Conservation (phyloP, 2,113 vertebrate genomes). For the Elaphurus davidianus region DNA sequence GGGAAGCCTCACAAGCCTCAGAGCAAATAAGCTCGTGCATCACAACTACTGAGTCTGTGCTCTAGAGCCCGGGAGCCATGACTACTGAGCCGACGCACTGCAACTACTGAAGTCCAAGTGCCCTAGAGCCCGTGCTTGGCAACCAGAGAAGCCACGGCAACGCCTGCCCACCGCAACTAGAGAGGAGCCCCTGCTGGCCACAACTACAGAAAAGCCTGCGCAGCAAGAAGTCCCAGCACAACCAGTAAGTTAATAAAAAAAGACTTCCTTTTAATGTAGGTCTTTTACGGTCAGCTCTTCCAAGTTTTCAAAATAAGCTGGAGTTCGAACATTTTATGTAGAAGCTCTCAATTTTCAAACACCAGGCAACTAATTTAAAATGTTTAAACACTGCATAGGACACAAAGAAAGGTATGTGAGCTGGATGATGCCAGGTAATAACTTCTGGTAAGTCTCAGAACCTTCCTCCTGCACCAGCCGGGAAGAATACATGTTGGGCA, state of each 20-base stretch:
- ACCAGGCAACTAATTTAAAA: background rate
- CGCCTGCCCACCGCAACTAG: fast-evolving
- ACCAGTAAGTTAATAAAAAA: background rate
- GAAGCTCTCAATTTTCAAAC: constrained; percentile 15
- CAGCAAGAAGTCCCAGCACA: background rate
- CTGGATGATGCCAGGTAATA: background rate
- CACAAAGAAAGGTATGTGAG: background rate
- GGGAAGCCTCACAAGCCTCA: background rate
- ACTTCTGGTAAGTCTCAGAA: background rate
- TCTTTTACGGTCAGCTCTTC: background rate
- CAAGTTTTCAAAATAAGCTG: background rate
- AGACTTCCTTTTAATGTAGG: background rate
- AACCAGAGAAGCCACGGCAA: background rate
- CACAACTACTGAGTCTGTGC: background rate
- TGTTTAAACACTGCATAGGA: background rate
- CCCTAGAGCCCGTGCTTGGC: background rate
- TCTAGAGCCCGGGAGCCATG: background rate
- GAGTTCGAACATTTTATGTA: background rate
- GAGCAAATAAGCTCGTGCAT: background rate
- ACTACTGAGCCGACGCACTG: too few species aligned
- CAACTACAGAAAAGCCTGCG: background rate
- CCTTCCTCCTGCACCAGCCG: background rate
- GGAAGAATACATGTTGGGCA: background rate
- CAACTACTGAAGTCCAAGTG: fast-evolving
- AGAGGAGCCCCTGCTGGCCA: background rate